Percentiles rank a stretch among this genome's conserved stretches.
These are phyloP conservation scores for Engystomops pustulosus DNA, from an alignment of 2,113 vertebrate species.

Conservation along the genomic window DNA sequence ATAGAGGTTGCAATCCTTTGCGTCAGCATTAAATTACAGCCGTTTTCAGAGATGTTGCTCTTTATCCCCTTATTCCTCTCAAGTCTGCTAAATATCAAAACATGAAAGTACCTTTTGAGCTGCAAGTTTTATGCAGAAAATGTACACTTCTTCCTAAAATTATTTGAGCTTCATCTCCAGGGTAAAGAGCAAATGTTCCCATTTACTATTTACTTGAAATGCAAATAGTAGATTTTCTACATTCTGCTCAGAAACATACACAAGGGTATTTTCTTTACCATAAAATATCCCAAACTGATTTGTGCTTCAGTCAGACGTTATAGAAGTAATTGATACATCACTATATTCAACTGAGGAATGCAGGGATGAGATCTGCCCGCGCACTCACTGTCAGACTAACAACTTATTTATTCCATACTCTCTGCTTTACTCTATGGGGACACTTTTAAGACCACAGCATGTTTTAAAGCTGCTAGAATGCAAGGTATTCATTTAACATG, in stretches of 20 bases:
- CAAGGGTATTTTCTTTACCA: not conserved
- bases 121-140: constrained; percentile 42
- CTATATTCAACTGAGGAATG: not conserved
- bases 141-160: constrained; percentile 35
- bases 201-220: constrained; percentile 51
- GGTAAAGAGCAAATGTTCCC: constrained; percentile 39
- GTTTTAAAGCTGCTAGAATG: not conserved
- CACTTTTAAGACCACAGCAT: not conserved
- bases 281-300: constrained; percentile 18
- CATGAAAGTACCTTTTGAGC: constrained; percentile 53
- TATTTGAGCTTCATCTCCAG: constrained; percentile 40
- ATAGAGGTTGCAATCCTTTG: constrained; percentile 18
- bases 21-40: constrained; percentile 46
- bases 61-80: constrained; percentile 17
- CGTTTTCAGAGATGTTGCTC: constrained; percentile 14
- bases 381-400: not conserved
- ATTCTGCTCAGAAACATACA: constrained; percentile 25
- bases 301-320: not conserved
- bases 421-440: not conserved
- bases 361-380: not conserved
- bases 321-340: not conserved
- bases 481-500: not conserved
- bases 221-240: constrained; percentile 30
- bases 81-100: constrained; percentile 51
- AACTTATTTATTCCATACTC: not conserved